Evolutionary conservation across 2,113 vertebrate genomes (phyloP), one percentile per base, ranked within the genome.

Genomic region (Ceuthmochares aereus): DNA sequence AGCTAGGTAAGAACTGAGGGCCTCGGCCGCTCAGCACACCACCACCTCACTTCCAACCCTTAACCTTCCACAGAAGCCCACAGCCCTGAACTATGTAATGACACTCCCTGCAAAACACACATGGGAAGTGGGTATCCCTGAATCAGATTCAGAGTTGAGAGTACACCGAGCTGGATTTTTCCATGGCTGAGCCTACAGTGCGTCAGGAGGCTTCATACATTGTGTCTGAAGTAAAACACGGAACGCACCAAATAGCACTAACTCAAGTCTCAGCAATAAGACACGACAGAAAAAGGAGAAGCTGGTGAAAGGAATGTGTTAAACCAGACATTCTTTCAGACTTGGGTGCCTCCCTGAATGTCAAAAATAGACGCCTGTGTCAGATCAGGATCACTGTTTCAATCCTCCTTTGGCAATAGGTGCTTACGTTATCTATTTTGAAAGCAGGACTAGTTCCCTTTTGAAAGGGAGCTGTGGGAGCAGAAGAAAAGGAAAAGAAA

Each of bases 341-440:
- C 68, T 59, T 17, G 45, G 37, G 64, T 78, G 52, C 63, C 76
- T 90, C 72, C 4, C 8, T 70, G 60, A 59, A 27, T 0, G 8
- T 81, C 94, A 97, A 89, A 97, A 97, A 96, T 89, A 97, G 90
- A 74, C 3, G 55, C 29, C 63, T 36, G 15, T 90, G 88, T 95
- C 90, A 95, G 88, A 85, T 58, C 79, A 74, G 83, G 92, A 89
- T 81, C 83, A 47, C 82, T 23, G 55, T 74, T 86, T 77, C 88
- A 92, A 70, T 52, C 86, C 85, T 86, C 75, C 72, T 83, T 54
- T 80, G 60, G 94, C 68, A 93, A 77, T 47, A 90, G 83, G 64
- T 88, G 49, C 52, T 89, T 75, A 60, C 0, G 0, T 59, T 74
- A 86, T 37, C 55, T 77, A 49, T 58, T 86, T 37, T 89, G 42